These are phyloP conservation scores for Nephrocerus scutellatus DNA, from an alignment of 2,888 invertebrate species.

Conservation along the genomic window DNA sequence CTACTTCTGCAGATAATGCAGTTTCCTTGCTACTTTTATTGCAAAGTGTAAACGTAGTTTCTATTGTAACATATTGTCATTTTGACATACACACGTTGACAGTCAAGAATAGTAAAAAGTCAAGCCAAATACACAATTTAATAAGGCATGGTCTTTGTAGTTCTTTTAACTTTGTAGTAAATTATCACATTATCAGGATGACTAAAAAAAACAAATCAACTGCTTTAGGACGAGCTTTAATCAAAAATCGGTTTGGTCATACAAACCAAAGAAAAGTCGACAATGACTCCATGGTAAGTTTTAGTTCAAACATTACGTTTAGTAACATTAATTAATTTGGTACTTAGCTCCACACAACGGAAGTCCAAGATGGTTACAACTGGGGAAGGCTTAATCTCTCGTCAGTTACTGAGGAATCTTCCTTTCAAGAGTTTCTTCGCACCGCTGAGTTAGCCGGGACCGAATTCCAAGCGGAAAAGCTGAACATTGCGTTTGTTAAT, in stretches of 20 bases:
- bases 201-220: slow-evolving; percentile 62
- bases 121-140: no score
- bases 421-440: slow-evolving; percentile 90
- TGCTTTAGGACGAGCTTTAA: slow-evolving; percentile 60
- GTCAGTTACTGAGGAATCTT: slow-evolving; percentile 93
- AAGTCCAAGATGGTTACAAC: slow-evolving; percentile 83
- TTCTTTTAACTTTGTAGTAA: no score
- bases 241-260: slow-evolving; percentile 68
- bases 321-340: neutral
- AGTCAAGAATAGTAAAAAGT: no score
- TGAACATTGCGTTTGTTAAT: slow-evolving; percentile 72
- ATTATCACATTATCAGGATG: no score
- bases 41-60: no score
- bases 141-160: no score
- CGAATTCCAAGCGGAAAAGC: slow-evolving; percentile 86
- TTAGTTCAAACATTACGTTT: neutral
- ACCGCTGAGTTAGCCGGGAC: slow-evolving; percentile 92
- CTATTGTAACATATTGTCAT: no score
- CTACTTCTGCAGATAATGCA: no score
- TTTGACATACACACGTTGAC: no score
- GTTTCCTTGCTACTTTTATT: no score
- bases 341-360: slow-evolving; percentile 66
- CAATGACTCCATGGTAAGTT: slow-evolving; percentile 65
- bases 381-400: slow-evolving; percentile 85
- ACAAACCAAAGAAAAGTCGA: slow-evolving; percentile 59